These are phyloP conservation scores for Seriola quinqueradiata DNA, from an alignment of 2,113 vertebrate species.

Conservation along the genomic window DNA sequence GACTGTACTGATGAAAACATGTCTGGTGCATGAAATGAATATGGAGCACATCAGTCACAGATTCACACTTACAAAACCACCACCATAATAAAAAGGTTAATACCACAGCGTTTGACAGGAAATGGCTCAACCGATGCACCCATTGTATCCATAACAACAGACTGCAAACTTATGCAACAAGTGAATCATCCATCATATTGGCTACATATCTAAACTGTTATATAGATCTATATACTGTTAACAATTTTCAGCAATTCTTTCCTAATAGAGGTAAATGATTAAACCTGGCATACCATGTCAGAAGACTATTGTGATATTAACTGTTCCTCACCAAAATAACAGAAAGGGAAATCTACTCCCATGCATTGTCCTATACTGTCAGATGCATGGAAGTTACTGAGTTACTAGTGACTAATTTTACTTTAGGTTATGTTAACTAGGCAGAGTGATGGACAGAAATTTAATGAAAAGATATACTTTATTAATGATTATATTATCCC, in stretches of 20 bases:
- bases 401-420: not conserved
- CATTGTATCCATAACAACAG: not conserved
- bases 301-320: not conserved
- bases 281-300: not conserved
- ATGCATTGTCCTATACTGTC: not conserved
- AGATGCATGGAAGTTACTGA: not conserved
- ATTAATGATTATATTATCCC: not conserved
- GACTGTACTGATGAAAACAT: not conserved
- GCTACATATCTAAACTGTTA: not conserved
- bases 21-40: not conserved
- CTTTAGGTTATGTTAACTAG: not conserved
- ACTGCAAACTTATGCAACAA: constrained; percentile 9
- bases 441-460: not conserved
- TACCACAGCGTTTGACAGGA: not conserved
- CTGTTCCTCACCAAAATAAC: not conserved
- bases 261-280: not conserved
- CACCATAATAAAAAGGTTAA: not conserved
- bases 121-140: not conserved
- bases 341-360: not conserved
- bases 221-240: not conserved
- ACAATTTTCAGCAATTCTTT: not conserved
- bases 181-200: constrained; percentile 4
- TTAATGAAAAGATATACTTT: not conserved
- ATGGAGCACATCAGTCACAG: not conserved
- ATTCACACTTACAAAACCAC: not conserved